A percentile compares a stretch with the other conserved stretches of the same genome.
These are phyloP conservation scores for Menura novaehollandiae DNA, from an alignment of 2,113 vertebrate species.

Conservation along the genomic window DNA sequence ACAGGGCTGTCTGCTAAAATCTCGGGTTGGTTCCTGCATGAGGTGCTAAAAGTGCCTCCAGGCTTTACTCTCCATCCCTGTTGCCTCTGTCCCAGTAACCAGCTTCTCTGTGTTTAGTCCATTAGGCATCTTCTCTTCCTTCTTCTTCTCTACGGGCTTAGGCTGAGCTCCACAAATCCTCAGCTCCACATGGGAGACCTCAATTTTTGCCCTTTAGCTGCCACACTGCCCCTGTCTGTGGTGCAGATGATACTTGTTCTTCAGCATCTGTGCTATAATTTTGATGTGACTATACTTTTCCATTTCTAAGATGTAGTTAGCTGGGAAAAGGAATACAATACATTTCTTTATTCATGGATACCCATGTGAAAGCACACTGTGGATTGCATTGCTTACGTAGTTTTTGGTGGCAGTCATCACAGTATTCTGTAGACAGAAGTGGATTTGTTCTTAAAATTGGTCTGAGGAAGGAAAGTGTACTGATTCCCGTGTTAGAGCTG, in stretches of 20 bases:
- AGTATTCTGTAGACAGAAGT: not conserved
- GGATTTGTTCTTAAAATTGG: not conserved
- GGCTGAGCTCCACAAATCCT: not conserved
- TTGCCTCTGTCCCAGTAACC: not conserved
- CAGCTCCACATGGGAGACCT: not conserved
- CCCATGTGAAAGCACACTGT: not conserved
- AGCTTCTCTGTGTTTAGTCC: not conserved
- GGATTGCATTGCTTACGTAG: not conserved
- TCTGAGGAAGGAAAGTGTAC: not conserved
- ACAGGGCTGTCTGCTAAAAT: not conserved
- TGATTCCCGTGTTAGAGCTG: not conserved
- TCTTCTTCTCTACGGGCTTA: not conserved
- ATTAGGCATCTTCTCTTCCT: not conserved
- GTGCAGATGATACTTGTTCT: not conserved
- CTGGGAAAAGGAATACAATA: not conserved
- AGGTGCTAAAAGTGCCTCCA: not conserved
- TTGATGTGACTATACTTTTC: not conserved
- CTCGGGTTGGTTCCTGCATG: not conserved
- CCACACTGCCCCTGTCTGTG: not conserved
- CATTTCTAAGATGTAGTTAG: not conserved
- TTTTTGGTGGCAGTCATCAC: not conserved
- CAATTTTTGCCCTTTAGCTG: not conserved
- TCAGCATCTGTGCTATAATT: not conserved
- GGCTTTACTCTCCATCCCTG: not conserved
- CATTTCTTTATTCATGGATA: not conserved